Base-by-base conservation (phyloP, 1,140 invertebrate species). In the Pseudoatta argentina region DNA sequence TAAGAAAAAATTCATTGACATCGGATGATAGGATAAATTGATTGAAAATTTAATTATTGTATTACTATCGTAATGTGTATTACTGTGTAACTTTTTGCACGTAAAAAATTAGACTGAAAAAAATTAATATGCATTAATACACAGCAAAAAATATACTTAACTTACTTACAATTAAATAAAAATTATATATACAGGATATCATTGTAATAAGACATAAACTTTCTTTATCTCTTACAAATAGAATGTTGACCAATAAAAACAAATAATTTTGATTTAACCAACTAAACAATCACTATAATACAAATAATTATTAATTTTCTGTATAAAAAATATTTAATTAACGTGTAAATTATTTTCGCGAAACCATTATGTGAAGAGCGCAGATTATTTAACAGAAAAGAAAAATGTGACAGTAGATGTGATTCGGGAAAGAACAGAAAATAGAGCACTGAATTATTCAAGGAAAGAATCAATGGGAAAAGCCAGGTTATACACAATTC, bases 381-480 rank as follows among this genome's bases (percentile, higher is more conserved):
- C 2, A n/a, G 12, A 57, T 57, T 39, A 57, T 18, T 14, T 12
- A 27, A 12, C 24, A 0, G 21, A 27, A 71, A 12, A 71, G 3
- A 16, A 69, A 53, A 69, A 44, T 44, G 6, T 55, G 30, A 21
- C 16, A 2, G 39, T n/a, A 24, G 27, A 24, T 14, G 10, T 21
- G 18, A 30, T 27, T 63, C 27, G 18, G 34, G 5, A 27, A 21
- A n/a, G 18, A 48, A 51, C 2, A 16, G 5, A 51, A 51, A 69
- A 51, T 81, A n/a, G 66, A 44, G 12, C 34, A 57, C 24, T 73
- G 27, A 59, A 59, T 53, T 8, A 75, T 82, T 69, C 16, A 27
- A 16, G 24, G 39, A 44, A 61, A 77, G 10, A 77, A 73, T 30
- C 24, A 12, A 10, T 6, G 12, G 24, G 18, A 5, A 63, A 63